Percentiles rank a stretch among this genome's conserved stretches.
Evolutionary conservation across 2,113 vertebrate species (phyloP).

Genomic region (Oncorhynchus nerka): DNA sequence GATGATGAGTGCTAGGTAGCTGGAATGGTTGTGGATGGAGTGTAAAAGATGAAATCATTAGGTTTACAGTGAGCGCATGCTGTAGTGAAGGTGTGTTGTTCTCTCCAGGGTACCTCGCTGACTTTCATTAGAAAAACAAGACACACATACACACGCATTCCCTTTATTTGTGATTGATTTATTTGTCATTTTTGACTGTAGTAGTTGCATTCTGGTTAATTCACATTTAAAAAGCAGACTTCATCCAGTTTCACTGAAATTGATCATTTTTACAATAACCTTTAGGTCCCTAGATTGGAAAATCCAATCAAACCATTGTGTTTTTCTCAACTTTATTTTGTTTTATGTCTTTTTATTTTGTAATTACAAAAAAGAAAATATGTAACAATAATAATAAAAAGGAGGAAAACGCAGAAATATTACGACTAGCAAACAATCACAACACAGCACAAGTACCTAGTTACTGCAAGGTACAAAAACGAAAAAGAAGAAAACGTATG

Average conservation of each 20-base stretch:
- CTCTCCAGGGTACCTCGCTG: neutral
- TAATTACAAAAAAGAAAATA: constrained; percentile 86
- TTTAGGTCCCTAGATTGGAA: constrained; percentile 94
- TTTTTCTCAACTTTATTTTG: constrained; percentile 73
- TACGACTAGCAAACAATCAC: constrained; percentile 98
- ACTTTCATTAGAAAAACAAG: constrained; percentile 33
- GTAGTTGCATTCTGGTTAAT: constrained; percentile 97
- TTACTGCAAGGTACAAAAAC: constrained; percentile 74
- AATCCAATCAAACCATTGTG: constrained; percentile 84
- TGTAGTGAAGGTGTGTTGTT: neutral
- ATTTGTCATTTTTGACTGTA: constrained; percentile 77
- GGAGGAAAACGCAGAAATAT: constrained; percentile 74
- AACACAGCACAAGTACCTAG: constrained; percentile 96
- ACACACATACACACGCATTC: constrained; percentile 67
- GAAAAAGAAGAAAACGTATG: constrained; percentile 61
- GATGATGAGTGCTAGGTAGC: too few species aligned
- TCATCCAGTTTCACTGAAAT: constrained; percentile 97
- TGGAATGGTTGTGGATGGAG: too few species aligned
- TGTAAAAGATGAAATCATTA: neutral
- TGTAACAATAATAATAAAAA: constrained; percentile 88
- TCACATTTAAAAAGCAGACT: constrained; percentile 98
- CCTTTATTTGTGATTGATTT: constrained; percentile 87
- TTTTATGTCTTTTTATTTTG: constrained; percentile 55
- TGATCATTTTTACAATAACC: constrained; percentile 93
- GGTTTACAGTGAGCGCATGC: neutral